Percentiles rank a stretch among this genome's conserved stretches.
phyloP scores from a whole-genome alignment of 2,113 vertebrate species.

The Panthera leo region DNA sequence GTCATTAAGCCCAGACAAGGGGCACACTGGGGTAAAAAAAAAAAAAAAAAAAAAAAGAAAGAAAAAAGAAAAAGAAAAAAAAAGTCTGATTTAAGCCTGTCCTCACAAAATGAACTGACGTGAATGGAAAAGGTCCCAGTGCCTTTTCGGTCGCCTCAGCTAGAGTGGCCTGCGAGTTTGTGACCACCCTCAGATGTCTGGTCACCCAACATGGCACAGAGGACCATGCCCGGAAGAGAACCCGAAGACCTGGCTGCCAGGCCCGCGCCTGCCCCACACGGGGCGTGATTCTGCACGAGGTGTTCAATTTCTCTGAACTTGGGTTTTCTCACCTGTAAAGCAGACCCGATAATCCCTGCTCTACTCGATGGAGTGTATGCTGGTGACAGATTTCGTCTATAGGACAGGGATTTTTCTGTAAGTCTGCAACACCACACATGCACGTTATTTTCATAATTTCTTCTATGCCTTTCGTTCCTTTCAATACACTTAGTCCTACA shows the following conservation, averaged over 20 bases:
- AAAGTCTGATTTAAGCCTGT: background rate
- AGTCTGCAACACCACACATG: fast-evolving
- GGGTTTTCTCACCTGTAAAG: background rate
- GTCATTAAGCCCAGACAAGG: background rate
- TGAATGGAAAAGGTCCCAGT: background rate
- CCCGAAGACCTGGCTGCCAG: background rate
- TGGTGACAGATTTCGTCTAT: background rate
- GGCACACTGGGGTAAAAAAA: background rate
- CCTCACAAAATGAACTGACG: background rate
- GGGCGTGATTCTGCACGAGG: no score
- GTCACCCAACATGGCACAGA: background rate
- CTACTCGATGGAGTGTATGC: background rate
- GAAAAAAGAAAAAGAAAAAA: no score
- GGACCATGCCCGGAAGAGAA: background rate
- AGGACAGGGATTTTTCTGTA: background rate
- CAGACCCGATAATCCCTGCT: background rate
- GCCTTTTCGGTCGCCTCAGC: background rate
- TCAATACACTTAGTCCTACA: background rate
- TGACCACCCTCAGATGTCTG: background rate
- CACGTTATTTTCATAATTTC: background rate
- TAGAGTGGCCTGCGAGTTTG: fast-evolving
- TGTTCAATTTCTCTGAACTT: background rate
- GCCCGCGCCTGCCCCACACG: background rate
- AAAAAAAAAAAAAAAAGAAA: background rate
- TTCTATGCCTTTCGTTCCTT: background rate